These are phyloP conservation scores for Ardeotis arabs DNA, from an alignment of 2,113 vertebrate genomes.

Conservation along the genomic window DNA sequence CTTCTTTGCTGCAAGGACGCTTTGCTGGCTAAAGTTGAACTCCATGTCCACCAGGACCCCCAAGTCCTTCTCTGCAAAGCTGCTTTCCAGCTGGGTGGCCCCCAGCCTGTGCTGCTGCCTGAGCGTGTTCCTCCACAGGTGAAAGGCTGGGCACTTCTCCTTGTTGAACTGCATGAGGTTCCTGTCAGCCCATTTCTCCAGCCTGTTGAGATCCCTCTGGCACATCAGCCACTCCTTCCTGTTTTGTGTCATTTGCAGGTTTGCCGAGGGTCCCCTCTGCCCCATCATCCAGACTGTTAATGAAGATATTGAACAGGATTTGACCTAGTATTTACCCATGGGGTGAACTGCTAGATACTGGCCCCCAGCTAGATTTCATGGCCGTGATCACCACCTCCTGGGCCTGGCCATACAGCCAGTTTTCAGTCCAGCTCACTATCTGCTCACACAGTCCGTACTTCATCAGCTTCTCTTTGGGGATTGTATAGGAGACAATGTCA, in stretches of 20 bases:
- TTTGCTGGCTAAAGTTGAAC: neutral
- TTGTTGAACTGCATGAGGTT: neutral
- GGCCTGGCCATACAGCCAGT: neutral
- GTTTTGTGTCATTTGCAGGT: too few relatives aligned
- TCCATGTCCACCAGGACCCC: neutral
- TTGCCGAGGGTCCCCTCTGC: too few relatives aligned
- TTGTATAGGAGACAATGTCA: neutral
- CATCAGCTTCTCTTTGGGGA: neutral
- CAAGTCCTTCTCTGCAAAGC: neutral
- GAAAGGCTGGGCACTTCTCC: neutral
- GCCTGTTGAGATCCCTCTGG: neutral
- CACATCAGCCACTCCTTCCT: too few relatives aligned
- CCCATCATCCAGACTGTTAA: neutral
- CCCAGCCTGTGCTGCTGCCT: neutral
- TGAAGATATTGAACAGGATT: neutral
- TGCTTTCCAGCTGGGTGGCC: neutral
- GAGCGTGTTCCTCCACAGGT: neutral
- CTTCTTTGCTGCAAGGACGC: accelerated
- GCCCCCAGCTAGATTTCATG: neutral
- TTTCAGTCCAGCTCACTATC: neutral
- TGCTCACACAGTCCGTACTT: neutral
- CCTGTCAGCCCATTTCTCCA: neutral
- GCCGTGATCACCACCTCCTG: neutral
- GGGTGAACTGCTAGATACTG: neutral
- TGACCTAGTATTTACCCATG: neutral